Evolutionary conservation across 2,113 vertebrate genomes (phyloP), one percentile per base, ranked within the genome.

Genomic region (Pterophyllum scalare): DNA sequence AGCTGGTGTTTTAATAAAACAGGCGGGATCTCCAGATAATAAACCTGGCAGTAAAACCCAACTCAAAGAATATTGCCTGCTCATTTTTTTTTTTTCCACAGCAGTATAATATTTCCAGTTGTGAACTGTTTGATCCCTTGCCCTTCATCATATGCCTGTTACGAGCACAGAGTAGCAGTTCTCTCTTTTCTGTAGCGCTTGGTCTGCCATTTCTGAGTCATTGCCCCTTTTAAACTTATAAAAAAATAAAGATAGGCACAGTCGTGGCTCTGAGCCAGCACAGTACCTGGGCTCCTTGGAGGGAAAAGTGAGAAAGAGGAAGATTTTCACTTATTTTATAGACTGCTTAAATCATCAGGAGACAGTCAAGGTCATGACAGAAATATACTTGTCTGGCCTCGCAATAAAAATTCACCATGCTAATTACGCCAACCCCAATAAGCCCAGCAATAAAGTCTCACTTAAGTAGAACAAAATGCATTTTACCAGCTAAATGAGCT

Each of bases 1-100:
- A 35, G 82, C 79, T 67, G 59, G 88, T 86, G 87, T 79, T 75
- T 86, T 88, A 87, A 90, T 90, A 86, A 87, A 89, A 82, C 76
- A 79, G 26, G 17, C 59, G 19, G 15, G 46, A 35, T 84, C 85
- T 87, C 83, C 59, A 81, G 87, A 81, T 76, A 81, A 82, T 90
- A 91, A 90, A 82, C 74, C 83, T 83, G 77, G 67, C 78, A 76
- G 81, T 80, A 87, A 87, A 90, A 92, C 56, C 75, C 58, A 28
- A 3, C 72, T 80, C 70, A 19, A n/a, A 80, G 59, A 88, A 57
- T 86, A 87, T 78, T 86, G 72, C 79, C 28, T 26, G 49, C 72
- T 83, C 59, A 72, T 88, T 82, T 90, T 43, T 33, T 43, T 33
- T 33, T 33, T 87, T 87, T 57, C 80, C 58, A 14, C 62, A 6